Evolutionary conservation across 2,113 vertebrate species (phyloP), one percentile per base, ranked within the genome.

Genomic region (Sturnus vulgaris): DNA sequence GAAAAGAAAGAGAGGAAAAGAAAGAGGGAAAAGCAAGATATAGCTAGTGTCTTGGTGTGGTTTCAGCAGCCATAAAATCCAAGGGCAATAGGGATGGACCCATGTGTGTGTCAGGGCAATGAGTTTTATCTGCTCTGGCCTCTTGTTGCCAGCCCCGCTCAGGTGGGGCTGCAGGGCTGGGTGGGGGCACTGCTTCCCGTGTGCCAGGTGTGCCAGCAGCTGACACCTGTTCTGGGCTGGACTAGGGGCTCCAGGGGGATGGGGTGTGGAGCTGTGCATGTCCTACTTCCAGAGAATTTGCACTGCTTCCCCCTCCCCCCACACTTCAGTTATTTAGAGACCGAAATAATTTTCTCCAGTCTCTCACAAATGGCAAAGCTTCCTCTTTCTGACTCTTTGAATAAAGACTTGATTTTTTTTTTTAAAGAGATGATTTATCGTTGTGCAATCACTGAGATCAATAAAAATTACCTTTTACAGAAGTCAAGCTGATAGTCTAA

Each of bases 401-500:
- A 24, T 79, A 68, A 92, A 42, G 7, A 39, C 11, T 53, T 35
- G 3, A 40, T 77, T 9, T 20, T 15, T 15, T 82, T 40, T 40
- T 40, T 40, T 84, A 90, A 86, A 93, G 21, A 50, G 23, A 22
- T 57, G 14, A 53, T 82, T 89, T 84, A 79, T 37, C 0, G 0
- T 37, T 65, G 69, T 71, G 44, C 49, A 89, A 8, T 79, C 65
- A 69, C 73, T 33, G 23, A 79, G n/a, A 93, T 94, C 56, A 86
- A 84, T 88, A 83, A 75, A 89, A 81, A 81, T 52, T 89, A 69
- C 28, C 5, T 80, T 90, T 60, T 91, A 53, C 46, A 69, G 53
- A 90, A 90, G 39, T 91, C 53, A 79, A 71, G 15, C 40, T 93
- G 47, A 25, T 61, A 76, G n/a, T 72, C 27, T 88, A 76, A 94